phyloP scores from a whole-genome alignment of 2,888 invertebrate genomes.

The Erebia ligea region DNA sequence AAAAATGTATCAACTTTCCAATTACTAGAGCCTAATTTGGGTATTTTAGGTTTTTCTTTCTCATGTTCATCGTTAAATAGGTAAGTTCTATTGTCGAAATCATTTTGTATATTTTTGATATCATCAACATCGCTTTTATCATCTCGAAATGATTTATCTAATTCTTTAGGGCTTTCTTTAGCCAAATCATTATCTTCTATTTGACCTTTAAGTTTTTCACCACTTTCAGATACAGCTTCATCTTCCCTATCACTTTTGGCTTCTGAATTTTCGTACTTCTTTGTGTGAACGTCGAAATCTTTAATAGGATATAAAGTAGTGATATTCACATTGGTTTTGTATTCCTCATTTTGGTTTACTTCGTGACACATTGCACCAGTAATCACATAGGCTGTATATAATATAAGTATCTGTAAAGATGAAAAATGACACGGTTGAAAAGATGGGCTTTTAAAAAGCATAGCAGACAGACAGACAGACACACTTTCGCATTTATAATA shows the following conservation, averaged over 20 bases:
- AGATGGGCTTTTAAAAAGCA: no score
- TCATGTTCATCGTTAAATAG: slow-evolving; percentile 9
- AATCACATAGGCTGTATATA: neutral
- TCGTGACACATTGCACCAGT: neutral
- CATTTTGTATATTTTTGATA: neutral
- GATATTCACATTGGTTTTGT: neutral
- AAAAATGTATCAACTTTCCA: slow-evolving; percentile 25
- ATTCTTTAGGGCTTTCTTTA: neutral
- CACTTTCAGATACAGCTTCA: neutral
- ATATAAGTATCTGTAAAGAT: slow-evolving; percentile 8
- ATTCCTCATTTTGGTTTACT: slow-evolving; percentile 1
- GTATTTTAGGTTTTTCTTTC: slow-evolving; percentile 10
- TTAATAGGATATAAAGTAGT: slow-evolving; percentile 9
- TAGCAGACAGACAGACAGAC: no score
- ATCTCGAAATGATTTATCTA: neutral
- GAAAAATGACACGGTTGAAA: neutral
- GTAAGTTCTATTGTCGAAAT: slow-evolving; percentile 33
- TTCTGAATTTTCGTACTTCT: neutral
- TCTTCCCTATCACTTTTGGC: neutral
- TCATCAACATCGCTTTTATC: neutral
- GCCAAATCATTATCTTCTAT: neutral
- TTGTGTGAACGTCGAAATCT: neutral
- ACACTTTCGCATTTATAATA: no score
- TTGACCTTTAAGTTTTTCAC: slow-evolving; percentile 9
- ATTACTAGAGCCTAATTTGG: neutral